phyloP scores from a whole-genome alignment of 2,113 vertebrate species.

The Glaucomys volans region DNA sequence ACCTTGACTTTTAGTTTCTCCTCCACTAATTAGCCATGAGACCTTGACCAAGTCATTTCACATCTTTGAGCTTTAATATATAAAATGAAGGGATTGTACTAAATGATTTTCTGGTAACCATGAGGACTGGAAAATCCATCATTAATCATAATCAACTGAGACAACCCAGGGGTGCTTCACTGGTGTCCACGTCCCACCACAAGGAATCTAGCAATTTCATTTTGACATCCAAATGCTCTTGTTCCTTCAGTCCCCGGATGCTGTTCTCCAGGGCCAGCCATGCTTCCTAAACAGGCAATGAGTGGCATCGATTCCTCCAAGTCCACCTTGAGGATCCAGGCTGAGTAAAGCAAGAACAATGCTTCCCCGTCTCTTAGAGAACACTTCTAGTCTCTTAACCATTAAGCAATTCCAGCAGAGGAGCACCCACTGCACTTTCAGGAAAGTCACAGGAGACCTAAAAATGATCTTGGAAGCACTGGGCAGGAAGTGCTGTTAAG shows the following conservation, averaged over 20 bases:
- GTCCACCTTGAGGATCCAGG: background rate
- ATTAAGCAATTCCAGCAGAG: constrained; percentile 73
- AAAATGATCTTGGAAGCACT: constrained; percentile 23
- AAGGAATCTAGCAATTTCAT: background rate
- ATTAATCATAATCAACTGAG: background rate
- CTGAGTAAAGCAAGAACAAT: background rate
- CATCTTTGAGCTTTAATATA: background rate
- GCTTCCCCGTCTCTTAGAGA: constrained; percentile 50
- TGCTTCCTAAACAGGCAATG: background rate
- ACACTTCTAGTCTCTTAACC: constrained; percentile 64
- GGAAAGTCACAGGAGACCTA: constrained; percentile 67
- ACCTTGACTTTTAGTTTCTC: background rate
- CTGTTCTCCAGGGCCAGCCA: background rate
- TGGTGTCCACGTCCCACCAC: background rate
- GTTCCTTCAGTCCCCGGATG: background rate
- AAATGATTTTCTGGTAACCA: background rate
- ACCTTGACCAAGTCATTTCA: background rate
- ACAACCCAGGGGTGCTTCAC: background rate
- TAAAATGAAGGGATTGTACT: background rate
- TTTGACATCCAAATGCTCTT: background rate
- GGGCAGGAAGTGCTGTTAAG: constrained; percentile 59
- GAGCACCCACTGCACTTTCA: constrained; percentile 61
- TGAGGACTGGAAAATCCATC: background rate
- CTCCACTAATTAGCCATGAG: background rate
- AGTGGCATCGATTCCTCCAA: background rate